Percentiles rank a stretch among this genome's conserved stretches.
These are phyloP conservation scores for Nerophis lumbriciformis DNA, from an alignment of 2,113 vertebrate species.

Conservation along the genomic window DNA sequence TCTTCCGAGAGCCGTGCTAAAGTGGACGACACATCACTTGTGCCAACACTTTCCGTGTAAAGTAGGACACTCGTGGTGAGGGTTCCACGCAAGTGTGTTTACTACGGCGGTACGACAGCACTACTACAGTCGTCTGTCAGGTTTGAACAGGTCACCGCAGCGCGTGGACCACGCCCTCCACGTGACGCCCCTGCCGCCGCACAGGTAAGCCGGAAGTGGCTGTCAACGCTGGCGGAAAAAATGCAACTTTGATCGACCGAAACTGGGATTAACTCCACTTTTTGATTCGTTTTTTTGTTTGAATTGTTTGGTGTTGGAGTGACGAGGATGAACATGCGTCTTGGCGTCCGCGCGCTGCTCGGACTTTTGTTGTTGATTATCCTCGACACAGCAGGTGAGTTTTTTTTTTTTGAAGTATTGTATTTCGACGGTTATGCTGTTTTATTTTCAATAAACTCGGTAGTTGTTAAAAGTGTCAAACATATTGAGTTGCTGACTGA, in stretches of 20 bases:
- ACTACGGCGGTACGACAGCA: too few species aligned
- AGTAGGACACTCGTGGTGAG: too few species aligned
- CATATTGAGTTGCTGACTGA: too few species aligned
- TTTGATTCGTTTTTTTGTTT: background rate
- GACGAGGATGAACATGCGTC: constrained; percentile 28
- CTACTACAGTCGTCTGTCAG: constrained; percentile 30
- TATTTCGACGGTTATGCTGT: too few species aligned
- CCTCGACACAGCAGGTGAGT: constrained; percentile 51
- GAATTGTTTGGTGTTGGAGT: background rate
- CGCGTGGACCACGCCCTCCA: constrained; percentile 57
- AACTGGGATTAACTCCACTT: background rate
- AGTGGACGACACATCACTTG: too few species aligned
- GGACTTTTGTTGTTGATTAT: constrained; percentile 29
- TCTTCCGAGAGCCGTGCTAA: too few species aligned
- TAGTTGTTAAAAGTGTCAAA: background rate
- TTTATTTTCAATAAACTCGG: background rate
- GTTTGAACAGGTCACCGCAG: constrained; percentile 60
- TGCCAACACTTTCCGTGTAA: too few species aligned
- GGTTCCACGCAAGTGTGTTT: too few species aligned
- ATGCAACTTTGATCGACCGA: background rate
- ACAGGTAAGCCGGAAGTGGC: constrained; percentile 66
- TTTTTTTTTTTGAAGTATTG: background rate
- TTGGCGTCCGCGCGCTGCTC: constrained; percentile 25
- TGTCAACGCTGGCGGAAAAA: constrained; percentile 17
- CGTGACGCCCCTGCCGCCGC: constrained; percentile 7